phyloP scores from a whole-genome alignment of 1,140 invertebrate species.

The fruit fly (Drosophila melanogaster) region Release_6_plus_ISO1_MT NT_033779.5:5610501-5611000 shows the following conservation, averaged over 20 bases:
- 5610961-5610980: constrained; percentile 76
- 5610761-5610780: background rate
- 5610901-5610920: constrained; percentile 35
- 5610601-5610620: constrained; percentile 55
- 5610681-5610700: constrained; percentile 82
- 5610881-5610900: constrained; percentile 16
- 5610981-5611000: constrained; percentile 57
- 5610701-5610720: constrained; percentile 79
- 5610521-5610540: constrained; percentile 50
- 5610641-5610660: constrained; percentile 61
- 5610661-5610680: constrained; percentile 9
- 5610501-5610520: constrained; percentile 78
- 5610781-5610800: constrained; percentile 23
- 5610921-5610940: constrained; percentile 57
- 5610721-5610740: constrained; percentile 81
- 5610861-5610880: constrained; percentile 16
- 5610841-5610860: constrained; percentile 3
- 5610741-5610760: constrained; percentile 15
- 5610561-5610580: background rate
- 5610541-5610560: background rate
- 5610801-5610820: constrained; percentile 5
- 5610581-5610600: constrained; percentile 58
- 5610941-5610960: constrained; percentile 42
- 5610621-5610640: constrained; percentile 40
- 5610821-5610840: too few species aligned